A percentile compares a stretch with the other conserved stretches of the same genome.
Evolutionary conservation across 2,797 vertebrate genomes (phyloP).

Genomic region (Gorsachius magnificus): DNA sequence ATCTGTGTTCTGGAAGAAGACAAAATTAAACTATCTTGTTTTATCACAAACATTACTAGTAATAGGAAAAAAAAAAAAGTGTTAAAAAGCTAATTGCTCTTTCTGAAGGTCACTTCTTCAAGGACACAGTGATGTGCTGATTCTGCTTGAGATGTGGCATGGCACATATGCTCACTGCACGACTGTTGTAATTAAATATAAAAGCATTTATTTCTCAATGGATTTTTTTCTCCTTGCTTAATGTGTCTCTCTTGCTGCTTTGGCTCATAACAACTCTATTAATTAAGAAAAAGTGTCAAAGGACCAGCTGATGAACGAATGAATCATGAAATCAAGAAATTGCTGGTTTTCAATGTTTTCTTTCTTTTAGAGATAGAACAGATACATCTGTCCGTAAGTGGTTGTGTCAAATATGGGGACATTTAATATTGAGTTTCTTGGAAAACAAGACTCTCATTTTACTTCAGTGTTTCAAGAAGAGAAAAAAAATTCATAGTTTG

Average conservation of each 20-base stretch:
- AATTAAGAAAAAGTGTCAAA: slow-evolving; percentile 17
- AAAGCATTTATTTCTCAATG: neutral
- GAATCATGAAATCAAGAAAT: neutral
- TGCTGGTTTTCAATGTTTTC: neutral
- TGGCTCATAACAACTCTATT: neutral
- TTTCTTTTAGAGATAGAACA: neutral
- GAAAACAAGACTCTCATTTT: neutral
- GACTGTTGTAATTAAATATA: slow-evolving; percentile 1
- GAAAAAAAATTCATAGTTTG: neutral
- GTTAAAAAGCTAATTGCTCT: neutral
- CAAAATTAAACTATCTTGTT: neutral
- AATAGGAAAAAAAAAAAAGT: neutral
- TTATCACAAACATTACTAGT: neutral
- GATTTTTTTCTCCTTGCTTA: neutral
- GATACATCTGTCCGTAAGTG: neutral
- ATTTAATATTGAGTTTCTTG: neutral
- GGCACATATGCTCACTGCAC: neutral
- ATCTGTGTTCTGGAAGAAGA: neutral
- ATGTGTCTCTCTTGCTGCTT: neutral
- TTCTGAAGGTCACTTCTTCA: neutral
- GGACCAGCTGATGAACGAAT: neutral
- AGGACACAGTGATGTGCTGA: fast-evolving
- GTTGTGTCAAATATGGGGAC: neutral
- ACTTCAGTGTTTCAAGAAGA: neutral
- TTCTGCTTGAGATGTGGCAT: neutral